Base-by-base conservation (phyloP, 1,140 invertebrate genomes). In the Panulirus ornatus region DNA sequence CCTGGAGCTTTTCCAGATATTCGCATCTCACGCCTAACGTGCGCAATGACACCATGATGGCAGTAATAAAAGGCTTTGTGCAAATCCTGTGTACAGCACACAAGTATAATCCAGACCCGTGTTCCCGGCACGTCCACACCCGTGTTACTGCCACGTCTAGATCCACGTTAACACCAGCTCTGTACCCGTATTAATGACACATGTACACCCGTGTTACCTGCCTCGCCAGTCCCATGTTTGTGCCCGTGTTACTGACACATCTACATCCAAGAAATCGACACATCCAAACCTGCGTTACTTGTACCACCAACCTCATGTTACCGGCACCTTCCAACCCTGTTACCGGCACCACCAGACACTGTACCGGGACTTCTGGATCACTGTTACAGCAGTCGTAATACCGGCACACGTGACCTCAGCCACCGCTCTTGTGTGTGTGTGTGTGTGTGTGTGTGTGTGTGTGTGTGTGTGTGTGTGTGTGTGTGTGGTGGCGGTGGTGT, bases 401-500 rank as follows among this genome's bases (percentile, higher is more conserved):
- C 54, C 54, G 54, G 54, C 1, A 58, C 54, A 11, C 54, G 19
- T 14, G 19, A 19, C 22, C 5, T 11, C 14, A 47, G 14, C 44
- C 44, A 47, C 14, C 44, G 14, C 44, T 47, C 44, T 47, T 73
- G 70, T 30, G 19, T 34, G n/a, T 34, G 22, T n/a, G 70, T 27
- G 30, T n/a, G 14, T 2, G n/a, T 34, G 6, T 5, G 2, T 34
- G 22, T 30, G 22, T 30, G 36, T 70, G 66, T n/a, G 66, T 30
- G 9, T 27, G 19, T 63, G 27, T 70, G 9, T 70, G 9, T 27
- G 27, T 27, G 6, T n/a, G 27, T 70, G 9, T 16, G 73, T 76
- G 78, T 27, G 54, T 9, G 30, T 83, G 58, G 79, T 19, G 54
- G 30, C 30, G 54, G 79, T 38, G 34, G 27, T 76, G 73, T 36